Evolutionary conservation across 2,888 invertebrate genomes (phyloP), one percentile per base, ranked within the genome.

Genomic region (Lasioglossum pauxillum): DNA sequence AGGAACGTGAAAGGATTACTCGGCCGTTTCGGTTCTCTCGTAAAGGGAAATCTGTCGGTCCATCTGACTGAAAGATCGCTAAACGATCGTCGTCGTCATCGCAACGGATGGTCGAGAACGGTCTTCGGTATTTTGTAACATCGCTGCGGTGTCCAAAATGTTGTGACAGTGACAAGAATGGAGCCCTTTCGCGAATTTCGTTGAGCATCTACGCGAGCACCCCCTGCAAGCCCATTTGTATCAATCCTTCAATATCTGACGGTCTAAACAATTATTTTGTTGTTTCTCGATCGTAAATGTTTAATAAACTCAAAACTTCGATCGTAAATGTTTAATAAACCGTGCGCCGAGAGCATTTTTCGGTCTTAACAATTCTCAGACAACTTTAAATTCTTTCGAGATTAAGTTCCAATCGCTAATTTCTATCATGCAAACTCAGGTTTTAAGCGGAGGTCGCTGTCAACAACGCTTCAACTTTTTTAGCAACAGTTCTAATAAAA

Each of bases 1-100:
- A 82, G 84, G 90, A 93, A 93, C 84, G 92, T 89, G 91, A 93
- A 94, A 94, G 93, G 93, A 94, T 94, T 93, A 93, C 78, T 80
- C 60, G 87, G 84, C 82, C 90, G 87, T 86, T 89, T 90, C 76
- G 74, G 72, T 53, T 53, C n/a, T 78, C 87, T 89, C 71, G 76
- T 53, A 75, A 41, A 82, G 76, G 84, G 83, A 84, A 88, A 89
- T 86, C 85, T 80, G 57, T 80, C 73, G 35, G 73, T 41, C 77
- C 83, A 80, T 90, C 85, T 79, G 57, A 83, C 57, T 23, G 80
- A 84, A 82, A 86, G 87, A 93, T 92, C 90, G 88, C 87, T 90
- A 89, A 92, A 89, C 75, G 91, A 81, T 87, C 49, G 86, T 3
- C 53, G n/a, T 53, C 53, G 53, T n/a, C 53, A 53, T 88, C 91